A percentile compares a stretch with the other conserved stretches of the same genome.
Conservation (phyloP, 2,113 vertebrate genomes). For the Monarcha castaneiventris region DNA sequence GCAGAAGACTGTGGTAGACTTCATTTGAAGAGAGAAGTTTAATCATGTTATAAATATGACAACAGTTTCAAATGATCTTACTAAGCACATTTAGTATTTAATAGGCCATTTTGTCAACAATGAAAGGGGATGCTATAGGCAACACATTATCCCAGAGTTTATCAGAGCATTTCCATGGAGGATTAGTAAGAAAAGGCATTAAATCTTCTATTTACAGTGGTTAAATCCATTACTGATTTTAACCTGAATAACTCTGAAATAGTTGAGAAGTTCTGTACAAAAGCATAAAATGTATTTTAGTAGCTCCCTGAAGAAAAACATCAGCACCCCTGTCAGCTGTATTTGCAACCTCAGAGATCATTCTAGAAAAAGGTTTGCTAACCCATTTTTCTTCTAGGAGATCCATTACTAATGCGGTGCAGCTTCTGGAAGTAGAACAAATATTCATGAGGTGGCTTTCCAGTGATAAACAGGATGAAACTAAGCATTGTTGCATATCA, state of each 20-base stretch:
- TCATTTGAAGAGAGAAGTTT: background rate
- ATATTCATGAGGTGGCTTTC: slow-evolving; percentile 11
- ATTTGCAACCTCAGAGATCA: background rate
- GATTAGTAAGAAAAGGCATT: slow-evolving; percentile 26
- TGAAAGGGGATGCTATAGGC: slow-evolving; percentile 11
- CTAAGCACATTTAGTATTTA: background rate
- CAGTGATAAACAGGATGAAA: slow-evolving; percentile 2
- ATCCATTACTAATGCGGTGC: background rate
- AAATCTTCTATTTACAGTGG: background rate
- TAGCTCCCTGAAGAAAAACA: background rate
- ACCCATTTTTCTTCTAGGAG: background rate
- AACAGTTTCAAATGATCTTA: background rate
- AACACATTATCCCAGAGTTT: background rate
- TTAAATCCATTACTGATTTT: slow-evolving; percentile 3
- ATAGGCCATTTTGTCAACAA: slow-evolving; percentile 12
- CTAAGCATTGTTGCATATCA: background rate
- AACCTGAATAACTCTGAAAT: slow-evolving; percentile 4
- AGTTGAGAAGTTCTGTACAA: background rate
- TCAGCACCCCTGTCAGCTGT: background rate
- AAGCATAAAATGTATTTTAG: background rate
- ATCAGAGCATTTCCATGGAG: slow-evolving; percentile 26
- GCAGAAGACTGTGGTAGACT: background rate
- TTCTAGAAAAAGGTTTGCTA: slow-evolving; percentile 10
- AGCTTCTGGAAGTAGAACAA: slow-evolving; percentile 10
- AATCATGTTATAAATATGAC: slow-evolving; percentile 11